Conservation (phyloP, 1,140 invertebrate species). For the Sitobion miscanthi region DNA sequence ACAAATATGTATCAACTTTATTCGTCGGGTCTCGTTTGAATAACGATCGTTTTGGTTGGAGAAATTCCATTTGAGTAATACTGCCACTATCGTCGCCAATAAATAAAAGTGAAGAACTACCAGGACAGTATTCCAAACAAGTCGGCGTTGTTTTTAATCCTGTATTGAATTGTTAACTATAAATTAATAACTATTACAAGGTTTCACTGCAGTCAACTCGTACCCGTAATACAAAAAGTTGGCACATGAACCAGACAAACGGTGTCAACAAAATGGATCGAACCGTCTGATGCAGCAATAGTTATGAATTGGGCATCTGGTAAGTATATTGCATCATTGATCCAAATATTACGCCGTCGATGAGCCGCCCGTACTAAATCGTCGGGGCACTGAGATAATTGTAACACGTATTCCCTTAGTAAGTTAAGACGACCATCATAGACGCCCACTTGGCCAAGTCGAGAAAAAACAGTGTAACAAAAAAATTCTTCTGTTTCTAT, state of each 20-base stretch:
- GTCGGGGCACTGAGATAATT: slow-evolving; percentile 48
- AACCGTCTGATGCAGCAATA: slow-evolving; percentile 65
- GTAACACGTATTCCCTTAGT: slow-evolving; percentile 64
- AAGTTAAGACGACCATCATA: slow-evolving; percentile 65
- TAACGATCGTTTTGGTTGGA: slow-evolving; percentile 64
- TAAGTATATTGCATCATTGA: slow-evolving; percentile 68
- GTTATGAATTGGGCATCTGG: slow-evolving; percentile 65
- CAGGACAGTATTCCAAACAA: slow-evolving; percentile 58
- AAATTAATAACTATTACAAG: not conserved
- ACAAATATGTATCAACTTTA: slow-evolving; percentile 66
- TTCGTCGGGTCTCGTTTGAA: slow-evolving; percentile 65
- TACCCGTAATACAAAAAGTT: slow-evolving; percentile 65
- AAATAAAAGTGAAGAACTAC: slow-evolving; percentile 62
- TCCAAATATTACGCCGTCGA: slow-evolving; percentile 63
- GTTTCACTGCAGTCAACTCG: not conserved
- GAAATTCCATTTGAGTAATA: slow-evolving; percentile 64
- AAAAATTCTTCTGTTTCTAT: slow-evolving; percentile 66
- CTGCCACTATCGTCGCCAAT: slow-evolving; percentile 65
- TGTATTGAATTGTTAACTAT: slow-evolving; percentile 16
- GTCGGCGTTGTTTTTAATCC: slow-evolving; percentile 58
- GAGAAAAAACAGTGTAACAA: slow-evolving; percentile 66
- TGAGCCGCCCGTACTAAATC: not conserved
- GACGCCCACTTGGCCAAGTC: slow-evolving; percentile 66
- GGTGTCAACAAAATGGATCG: slow-evolving; percentile 66
- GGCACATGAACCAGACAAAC: slow-evolving; percentile 65